phyloP scores from a whole-genome alignment of 2,888 invertebrate genomes.

The Kuschelorhynchus macadamiae region DNA sequence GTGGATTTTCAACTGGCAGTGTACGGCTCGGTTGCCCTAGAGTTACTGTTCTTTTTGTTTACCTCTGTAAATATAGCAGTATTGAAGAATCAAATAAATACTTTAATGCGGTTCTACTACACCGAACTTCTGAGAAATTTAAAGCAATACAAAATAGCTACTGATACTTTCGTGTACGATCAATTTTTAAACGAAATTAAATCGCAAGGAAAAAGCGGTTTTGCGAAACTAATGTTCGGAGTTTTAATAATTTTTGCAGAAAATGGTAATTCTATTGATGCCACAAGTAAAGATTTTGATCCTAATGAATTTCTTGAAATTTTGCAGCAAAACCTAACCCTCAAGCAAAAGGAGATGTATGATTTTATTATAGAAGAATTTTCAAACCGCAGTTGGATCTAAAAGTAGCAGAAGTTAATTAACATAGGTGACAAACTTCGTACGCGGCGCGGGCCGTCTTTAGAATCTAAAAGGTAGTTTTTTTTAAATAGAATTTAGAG shows the following conservation, averaged over 20 bases:
- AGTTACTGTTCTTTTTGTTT: not conserved
- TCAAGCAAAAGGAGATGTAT: conserved; percentile 5
- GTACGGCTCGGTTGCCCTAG: not conserved
- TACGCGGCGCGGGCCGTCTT: no score
- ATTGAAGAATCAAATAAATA: not conserved
- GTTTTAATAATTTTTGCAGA: conserved; percentile 11
- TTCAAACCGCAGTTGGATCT: not conserved
- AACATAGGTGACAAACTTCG: no score
- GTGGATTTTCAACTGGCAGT: not conserved
- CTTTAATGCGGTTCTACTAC: not conserved
- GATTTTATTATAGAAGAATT: not conserved
- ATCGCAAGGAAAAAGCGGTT: not conserved
- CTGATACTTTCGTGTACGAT: not conserved
- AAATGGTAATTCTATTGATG: conserved; percentile 7
- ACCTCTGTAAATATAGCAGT: not conserved
- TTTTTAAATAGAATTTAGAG: no score
- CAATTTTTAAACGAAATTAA: not conserved
- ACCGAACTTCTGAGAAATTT: not conserved
- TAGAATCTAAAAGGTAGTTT: no score
- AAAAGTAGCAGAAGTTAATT: no score
- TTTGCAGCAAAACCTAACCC: conserved; percentile 12
- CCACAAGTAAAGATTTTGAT: conserved; percentile 7
- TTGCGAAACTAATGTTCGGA: not conserved
- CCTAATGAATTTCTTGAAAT: conserved; percentile 4
- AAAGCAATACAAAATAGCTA: not conserved